Evolutionary conservation across 2,888 invertebrate species (phyloP), one percentile per base, ranked within the genome.

Genomic region (Urechis unicinctus): DNA sequence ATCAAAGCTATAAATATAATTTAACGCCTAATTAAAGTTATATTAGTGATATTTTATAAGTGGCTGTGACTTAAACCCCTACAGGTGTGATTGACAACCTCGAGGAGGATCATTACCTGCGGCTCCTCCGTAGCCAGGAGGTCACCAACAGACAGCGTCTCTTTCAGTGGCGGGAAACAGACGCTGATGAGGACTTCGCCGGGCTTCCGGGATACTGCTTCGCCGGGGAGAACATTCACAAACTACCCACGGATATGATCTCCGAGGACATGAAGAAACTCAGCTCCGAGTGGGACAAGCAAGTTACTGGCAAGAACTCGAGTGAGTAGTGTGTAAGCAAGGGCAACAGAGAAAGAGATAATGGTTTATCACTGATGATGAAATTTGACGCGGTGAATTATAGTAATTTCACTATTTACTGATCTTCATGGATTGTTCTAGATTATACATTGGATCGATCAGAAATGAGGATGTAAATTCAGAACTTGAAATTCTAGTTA

Each of bases 171-270:
- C 22, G 48, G 9, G 26, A 52, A 30, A 24, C 26, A 21, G 25
- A 29, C 17, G n/a, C 25, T 13, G 26, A 43, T 1, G 45, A 43
- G n/a, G 28, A 28, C 1, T 56, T 41, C 50, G 6, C 28, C 9
- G 53, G 55, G 13, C 31, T 59, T 3, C 59, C 59, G 5, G 59
- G 59, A 5, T 56, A 56, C 36, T 29, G 45, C 25, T 36, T 28
- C 28, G 53, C 45, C 28, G 56, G 53, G 3, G 41, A 44, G 4
- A 30, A 56, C 41, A 50, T 53, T 24, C 47, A 41, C 21, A 42
- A 13, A n/a, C 29, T 59, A 22, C 59, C 56, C 1, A n/a, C 17
- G 24, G 59, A 59, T 25, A 26, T 59, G 26, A 24, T 22, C 41
- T 53, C 51, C n/a, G 49, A 51, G 4, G 52, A 29, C 17, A 3